Evolutionary conservation across 1,140 invertebrate species (phyloP).

Genomic region (Drosophila ercepeae): DNA sequence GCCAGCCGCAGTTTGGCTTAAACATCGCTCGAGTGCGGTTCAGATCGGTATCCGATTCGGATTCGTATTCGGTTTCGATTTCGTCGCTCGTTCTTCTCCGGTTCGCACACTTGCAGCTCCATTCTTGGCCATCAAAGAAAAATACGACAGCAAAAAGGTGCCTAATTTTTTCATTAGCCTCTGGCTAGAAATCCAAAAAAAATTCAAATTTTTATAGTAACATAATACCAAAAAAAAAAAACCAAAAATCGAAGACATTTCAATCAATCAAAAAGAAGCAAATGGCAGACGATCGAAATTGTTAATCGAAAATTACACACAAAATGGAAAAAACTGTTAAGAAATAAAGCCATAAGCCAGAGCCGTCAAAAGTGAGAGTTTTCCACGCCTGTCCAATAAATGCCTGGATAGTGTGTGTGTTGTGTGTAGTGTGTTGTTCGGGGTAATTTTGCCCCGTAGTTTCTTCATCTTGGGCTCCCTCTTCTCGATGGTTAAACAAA

Average conservation of each 20-base stretch:
- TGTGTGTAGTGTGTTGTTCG: constrained; percentile 15
- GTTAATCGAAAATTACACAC: constrained; percentile 51
- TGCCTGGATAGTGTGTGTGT: constrained; percentile 15
- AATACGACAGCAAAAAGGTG: constrained; percentile 53
- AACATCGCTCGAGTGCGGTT: constrained; percentile 74
- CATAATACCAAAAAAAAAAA: constrained; percentile 5
- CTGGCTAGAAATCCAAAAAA: constrained; percentile 25
- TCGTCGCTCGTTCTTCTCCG: constrained; percentile 9
- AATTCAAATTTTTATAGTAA: neutral
- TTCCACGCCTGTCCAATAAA: constrained; percentile 56
- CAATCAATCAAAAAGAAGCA: constrained; percentile 71
- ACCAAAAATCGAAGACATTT: constrained; percentile 26
- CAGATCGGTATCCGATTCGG: constrained; percentile 44
- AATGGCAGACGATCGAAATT: constrained; percentile 60
- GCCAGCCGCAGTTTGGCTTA: constrained; percentile 75
- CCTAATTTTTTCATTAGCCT: constrained; percentile 51
- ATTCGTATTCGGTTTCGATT: constrained; percentile 35
- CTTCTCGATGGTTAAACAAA: constrained; percentile 65
- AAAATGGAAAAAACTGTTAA: constrained; percentile 45
- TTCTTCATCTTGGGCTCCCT: constrained; percentile 42
- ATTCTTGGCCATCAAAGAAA: constrained; percentile 19
- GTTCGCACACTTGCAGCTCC: constrained; percentile 12
- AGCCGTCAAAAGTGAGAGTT: constrained; percentile 76
- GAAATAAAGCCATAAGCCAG: constrained; percentile 28
- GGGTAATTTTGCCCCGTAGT: constrained; percentile 42